Conservation (phyloP, 2,888 invertebrate genomes). For the Blera fallax region DNA sequence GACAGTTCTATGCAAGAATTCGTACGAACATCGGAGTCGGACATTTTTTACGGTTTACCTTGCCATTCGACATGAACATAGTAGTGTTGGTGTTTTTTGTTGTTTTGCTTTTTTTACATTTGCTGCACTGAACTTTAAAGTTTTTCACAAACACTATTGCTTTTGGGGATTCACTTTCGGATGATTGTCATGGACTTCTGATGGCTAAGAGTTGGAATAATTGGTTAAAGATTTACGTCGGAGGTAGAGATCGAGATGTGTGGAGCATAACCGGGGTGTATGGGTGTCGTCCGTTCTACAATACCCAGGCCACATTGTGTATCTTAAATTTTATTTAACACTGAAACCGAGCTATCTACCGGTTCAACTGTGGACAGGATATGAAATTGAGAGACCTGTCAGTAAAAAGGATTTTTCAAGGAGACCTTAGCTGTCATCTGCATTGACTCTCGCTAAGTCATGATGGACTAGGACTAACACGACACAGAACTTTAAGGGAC, state of each 20-base stretch:
- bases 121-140: neutral
- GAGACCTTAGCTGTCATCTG: too few species aligned
- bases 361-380: too few species aligned
- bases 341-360: too few species aligned
- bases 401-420: too few species aligned
- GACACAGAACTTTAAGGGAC: too few species aligned
- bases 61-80: constrained; percentile 59
- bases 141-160: neutral
- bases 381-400: too few species aligned
- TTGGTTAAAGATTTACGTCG: neutral
- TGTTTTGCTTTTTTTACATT: neutral
- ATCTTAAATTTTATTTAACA: too few species aligned
- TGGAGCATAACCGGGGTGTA: constrained; percentile 17
- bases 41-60: constrained; percentile 74
- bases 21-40: constrained; percentile 75
- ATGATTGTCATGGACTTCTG: neutral
- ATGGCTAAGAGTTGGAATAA: neutral
- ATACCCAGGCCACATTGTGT: too few species aligned
- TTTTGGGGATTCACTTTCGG: neutral
- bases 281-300: too few species aligned
- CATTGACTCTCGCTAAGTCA: too few species aligned
- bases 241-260: neutral
- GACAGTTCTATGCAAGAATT: constrained; percentile 77
- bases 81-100: neutral
- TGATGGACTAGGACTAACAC: too few species aligned